Evolutionary conservation across 2,113 vertebrate genomes (phyloP).

Genomic region (Callospermophilus lateralis): DNA sequence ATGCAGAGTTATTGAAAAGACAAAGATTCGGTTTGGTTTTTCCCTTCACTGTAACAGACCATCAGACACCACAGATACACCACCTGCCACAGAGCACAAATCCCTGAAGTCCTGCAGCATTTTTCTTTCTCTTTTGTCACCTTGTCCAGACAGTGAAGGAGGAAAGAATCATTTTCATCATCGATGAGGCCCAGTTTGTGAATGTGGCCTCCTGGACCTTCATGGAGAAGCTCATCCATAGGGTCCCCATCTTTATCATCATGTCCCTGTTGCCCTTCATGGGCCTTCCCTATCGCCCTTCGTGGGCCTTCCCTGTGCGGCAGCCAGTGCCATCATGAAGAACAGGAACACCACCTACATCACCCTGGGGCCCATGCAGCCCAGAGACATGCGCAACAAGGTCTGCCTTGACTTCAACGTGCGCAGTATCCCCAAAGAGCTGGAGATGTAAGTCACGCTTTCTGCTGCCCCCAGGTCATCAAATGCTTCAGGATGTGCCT

Average conservation of each 20-base stretch:
- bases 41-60: neutral
- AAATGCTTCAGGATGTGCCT: too few relatives aligned
- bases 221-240: conserved; percentile 70
- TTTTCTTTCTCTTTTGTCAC: neutral
- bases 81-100: too few relatives aligned
- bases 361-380: conserved; percentile 65
- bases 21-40: neutral
- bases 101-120: neutral
- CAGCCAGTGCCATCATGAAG: conserved; percentile 66
- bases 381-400: conserved; percentile 79
- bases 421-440: conserved; percentile 82
- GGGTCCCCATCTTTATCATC: conserved; percentile 68
- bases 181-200: conserved; percentile 86
- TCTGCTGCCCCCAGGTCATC: neutral
- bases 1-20: neutral
- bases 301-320: fast-evolving
- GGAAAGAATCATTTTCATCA: conserved; percentile 80
- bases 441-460: conserved; percentile 78
- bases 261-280: conserved; percentile 83
- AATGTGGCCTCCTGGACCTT: conserved; percentile 84
- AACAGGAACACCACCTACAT: conserved; percentile 69
- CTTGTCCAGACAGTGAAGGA: conserved; percentile 70
- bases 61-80: neutral
- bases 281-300: too few relatives aligned
- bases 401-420: conserved; percentile 84